These are phyloP conservation scores for Phyllopteryx taeniolatus DNA, from an alignment of 2,113 vertebrate species.

Conservation along the genomic window DNA sequence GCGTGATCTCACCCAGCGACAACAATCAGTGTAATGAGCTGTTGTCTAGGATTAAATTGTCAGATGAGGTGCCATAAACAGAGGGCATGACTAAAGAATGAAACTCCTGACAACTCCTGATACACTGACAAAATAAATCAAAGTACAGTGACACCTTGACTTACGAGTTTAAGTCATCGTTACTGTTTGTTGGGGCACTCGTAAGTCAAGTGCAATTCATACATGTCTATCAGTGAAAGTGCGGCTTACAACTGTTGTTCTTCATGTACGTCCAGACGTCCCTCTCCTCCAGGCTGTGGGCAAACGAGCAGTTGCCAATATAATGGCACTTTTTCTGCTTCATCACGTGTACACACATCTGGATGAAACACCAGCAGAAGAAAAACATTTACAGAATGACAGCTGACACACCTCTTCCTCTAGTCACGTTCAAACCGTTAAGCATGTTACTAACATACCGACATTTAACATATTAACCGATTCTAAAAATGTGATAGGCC, in stretches of 20 bases:
- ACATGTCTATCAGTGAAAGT: not conserved
- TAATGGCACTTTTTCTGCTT: constrained; percentile 98
- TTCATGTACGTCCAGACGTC: constrained; percentile 99
- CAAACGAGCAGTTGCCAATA: constrained; percentile 96
- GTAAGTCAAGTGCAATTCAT: no score
- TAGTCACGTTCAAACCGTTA: not conserved
- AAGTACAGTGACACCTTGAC: not conserved
- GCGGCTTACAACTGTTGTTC: constrained; percentile 89
- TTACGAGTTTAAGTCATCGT: no score
- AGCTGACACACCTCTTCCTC: not conserved
- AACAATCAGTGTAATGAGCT: not conserved
- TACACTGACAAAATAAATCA: not conserved
- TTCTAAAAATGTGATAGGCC: no score
- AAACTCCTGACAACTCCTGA: not conserved
- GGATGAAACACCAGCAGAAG: constrained; percentile 20
- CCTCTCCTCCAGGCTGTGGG: constrained; percentile 94
- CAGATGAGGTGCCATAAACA: not conserved
- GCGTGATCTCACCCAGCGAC: not conserved
- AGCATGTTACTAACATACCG: no score
- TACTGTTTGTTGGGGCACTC: no score
- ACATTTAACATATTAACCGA: no score
- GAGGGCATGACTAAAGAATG: not conserved
- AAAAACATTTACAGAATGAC: not conserved
- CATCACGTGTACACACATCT: constrained; percentile 97
- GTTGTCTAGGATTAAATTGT: not conserved